phyloP scores from a whole-genome alignment of 37 sponge, comb jelly and placozoan species.

The Crambe crambe region DNA sequence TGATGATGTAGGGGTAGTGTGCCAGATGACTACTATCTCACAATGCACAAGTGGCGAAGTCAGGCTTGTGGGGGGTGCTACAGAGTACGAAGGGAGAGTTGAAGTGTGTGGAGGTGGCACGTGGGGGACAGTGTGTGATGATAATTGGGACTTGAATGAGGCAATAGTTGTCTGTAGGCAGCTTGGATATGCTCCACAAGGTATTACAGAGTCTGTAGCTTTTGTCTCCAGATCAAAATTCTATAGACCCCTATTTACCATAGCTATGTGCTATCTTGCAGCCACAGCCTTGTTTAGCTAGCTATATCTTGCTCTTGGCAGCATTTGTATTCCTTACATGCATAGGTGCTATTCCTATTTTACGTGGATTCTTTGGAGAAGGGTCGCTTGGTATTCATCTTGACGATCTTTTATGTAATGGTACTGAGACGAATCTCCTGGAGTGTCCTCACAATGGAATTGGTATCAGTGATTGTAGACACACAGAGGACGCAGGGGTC shows the following conservation, averaged over 20 bases:
- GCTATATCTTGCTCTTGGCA: too few relatives aligned
- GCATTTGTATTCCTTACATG: too few relatives aligned
- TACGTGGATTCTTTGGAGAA: conserved; percentile 25
- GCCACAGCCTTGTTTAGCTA: too few relatives aligned
- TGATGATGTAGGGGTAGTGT: conserved; percentile 54
- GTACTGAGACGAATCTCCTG: conserved; percentile 14
- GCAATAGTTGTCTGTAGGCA: conserved; percentile 49
- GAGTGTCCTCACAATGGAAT: conserved; percentile 1
- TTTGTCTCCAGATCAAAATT: too few relatives aligned
- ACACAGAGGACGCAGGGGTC: conserved; percentile 45
- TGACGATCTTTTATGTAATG: conserved; percentile 18
- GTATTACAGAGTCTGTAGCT: too few relatives aligned
- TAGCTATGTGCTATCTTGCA: too few relatives aligned
- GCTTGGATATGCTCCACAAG: too few relatives aligned
- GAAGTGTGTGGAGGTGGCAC: conserved; percentile 30
- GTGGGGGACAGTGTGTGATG: conserved; percentile 70
- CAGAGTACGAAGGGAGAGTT: conserved; percentile 28
- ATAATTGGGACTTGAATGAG: conserved; percentile 16
- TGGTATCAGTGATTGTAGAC: conserved; percentile 17
- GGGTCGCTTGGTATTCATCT: conserved; percentile 26
- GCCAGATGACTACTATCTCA: conserved; percentile 6
- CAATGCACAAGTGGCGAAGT: conserved; percentile 20
- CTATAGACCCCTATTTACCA: too few relatives aligned
- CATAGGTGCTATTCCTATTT: too few relatives aligned
- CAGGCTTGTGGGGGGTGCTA: conserved; percentile 10